These are phyloP conservation scores for Clunio marinus DNA, from an alignment of 2,888 invertebrate genomes.

Conservation along the genomic window DNA sequence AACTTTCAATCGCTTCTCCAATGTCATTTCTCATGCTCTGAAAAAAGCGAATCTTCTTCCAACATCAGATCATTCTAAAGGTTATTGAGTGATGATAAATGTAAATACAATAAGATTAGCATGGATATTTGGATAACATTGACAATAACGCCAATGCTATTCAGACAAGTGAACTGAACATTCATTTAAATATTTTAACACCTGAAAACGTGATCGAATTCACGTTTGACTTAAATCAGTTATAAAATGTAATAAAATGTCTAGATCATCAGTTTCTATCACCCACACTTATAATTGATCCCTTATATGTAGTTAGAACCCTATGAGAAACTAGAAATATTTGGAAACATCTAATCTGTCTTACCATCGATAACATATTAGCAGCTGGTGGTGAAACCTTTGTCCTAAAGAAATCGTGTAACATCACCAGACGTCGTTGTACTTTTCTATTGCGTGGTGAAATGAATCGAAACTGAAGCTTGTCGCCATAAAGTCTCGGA, in stretches of 20 bases:
- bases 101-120: background rate
- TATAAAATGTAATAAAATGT: background rate
- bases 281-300: background rate
- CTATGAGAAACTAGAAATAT: background rate
- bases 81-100: too few relatives aligned
- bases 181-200: background rate
- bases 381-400: slow-evolving; percentile 69
- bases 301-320: background rate
- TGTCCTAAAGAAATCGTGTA: slow-evolving; percentile 72
- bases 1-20: background rate
- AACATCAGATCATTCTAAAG: background rate
- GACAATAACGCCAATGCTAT: background rate
- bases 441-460: slow-evolving; percentile 58
- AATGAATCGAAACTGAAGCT: slow-evolving; percentile 56
- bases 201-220: background rate
- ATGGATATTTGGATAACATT: background rate
- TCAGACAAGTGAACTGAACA: background rate
- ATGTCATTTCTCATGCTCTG: background rate
- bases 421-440: slow-evolving; percentile 66
- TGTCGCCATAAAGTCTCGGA: slow-evolving; percentile 58
- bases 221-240: too few relatives aligned
- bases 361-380: slow-evolving; percentile 79
- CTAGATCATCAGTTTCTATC: background rate
- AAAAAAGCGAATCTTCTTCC: too few relatives aligned
- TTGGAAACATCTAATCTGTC: slow-evolving; percentile 41